Evolutionary conservation across 2,113 vertebrate species (phyloP).

Genomic region (Junco hyemalis): DNA sequence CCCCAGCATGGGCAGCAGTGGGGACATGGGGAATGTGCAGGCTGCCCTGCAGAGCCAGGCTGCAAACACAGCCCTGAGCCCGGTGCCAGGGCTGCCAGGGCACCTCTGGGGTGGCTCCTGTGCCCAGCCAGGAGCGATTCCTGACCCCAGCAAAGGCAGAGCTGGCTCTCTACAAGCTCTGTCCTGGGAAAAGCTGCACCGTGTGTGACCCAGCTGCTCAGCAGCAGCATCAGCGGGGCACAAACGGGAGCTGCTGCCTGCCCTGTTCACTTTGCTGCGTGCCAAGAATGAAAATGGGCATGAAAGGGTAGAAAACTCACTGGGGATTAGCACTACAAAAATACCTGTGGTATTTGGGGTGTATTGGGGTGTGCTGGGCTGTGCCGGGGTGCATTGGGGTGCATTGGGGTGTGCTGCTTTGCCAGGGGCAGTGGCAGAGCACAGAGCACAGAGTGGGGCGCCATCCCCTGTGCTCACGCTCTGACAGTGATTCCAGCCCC

Average conservation of each 20-base stretch:
- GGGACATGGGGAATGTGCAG: not conserved
- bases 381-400: not conserved
- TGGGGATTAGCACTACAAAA: not conserved
- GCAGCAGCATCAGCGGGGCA: not conserved
- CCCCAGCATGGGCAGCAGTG: rapidly evolving
- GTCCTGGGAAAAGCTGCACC: not conserved
- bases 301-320: slow-evolving; percentile 9
- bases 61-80: not conserved
- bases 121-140: not conserved
- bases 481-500: not conserved
- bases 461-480: not conserved
- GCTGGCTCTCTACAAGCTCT: not conserved
- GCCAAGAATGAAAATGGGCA: not conserved
- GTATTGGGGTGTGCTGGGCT: too few species aligned
- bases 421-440: not conserved
- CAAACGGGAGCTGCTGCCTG: not conserved
- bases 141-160: not conserved
- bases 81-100: not conserved
- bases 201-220: not conserved
- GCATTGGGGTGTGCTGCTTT: not conserved
- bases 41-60: not conserved
- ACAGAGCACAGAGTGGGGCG: rapidly evolving
- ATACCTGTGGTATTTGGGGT: not conserved
- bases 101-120: not conserved
- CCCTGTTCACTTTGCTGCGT: not conserved